Evolutionary conservation across 2,113 vertebrate genomes (phyloP).

Genomic region (Hippocampus abdominalis): DNA sequence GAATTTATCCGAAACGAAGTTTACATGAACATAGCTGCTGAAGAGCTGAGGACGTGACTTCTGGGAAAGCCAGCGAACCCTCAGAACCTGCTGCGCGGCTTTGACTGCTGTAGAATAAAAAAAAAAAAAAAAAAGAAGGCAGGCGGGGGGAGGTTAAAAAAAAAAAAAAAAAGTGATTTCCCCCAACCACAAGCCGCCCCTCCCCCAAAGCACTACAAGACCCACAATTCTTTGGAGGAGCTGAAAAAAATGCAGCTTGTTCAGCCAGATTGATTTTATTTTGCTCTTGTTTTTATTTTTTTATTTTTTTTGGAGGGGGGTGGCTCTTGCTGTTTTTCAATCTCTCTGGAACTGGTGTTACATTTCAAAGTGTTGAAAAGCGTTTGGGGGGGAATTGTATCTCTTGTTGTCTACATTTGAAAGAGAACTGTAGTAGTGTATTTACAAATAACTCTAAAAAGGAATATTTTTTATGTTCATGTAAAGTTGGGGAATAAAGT

Average conservation of each 20-base stretch:
- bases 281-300: constrained; percentile 10
- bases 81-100: constrained; percentile 59
- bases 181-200: constrained; percentile 58
- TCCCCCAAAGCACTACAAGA: constrained; percentile 70
- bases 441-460: constrained; percentile 90
- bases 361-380: constrained; percentile 69
- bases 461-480: constrained; percentile 98
- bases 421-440: constrained; percentile 83
- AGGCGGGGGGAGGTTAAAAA: constrained; percentile 30
- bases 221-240: constrained; percentile 78
- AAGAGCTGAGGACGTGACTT: constrained; percentile 64
- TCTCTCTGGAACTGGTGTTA: constrained; percentile 77
- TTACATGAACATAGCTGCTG: constrained; percentile 99
- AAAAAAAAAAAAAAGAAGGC: constrained; percentile 22
- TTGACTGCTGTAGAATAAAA: constrained; percentile 56
- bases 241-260: constrained; percentile 81
- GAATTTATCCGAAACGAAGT: constrained; percentile 82
- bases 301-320: not conserved
- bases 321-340: constrained; percentile 20
- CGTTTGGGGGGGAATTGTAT: constrained; percentile 65
- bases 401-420: constrained; percentile 82
- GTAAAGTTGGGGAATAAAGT: constrained; percentile 89
- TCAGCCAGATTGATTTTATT: constrained; percentile 66
- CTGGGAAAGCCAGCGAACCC: constrained; percentile 66
- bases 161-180: constrained; percentile 48